Conservation (phyloP, 2,797 vertebrate species). For the Semaprochilodus insignis region DNA sequence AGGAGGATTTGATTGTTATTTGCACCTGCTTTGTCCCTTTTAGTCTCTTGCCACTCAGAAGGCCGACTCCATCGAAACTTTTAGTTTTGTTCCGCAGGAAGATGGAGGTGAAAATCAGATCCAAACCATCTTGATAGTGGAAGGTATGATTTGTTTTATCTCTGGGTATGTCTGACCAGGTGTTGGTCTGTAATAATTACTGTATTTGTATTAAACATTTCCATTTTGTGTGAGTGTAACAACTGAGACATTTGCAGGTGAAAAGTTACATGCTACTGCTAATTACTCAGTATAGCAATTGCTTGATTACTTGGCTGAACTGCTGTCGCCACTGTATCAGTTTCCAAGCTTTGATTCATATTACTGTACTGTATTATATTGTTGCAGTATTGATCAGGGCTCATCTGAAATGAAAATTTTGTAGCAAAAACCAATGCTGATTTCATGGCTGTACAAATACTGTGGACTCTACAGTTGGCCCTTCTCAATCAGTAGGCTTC, state of each 20-base stretch:
- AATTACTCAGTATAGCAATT: too few relatives aligned
- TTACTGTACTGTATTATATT: too few relatives aligned
- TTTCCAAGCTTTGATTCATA: too few relatives aligned
- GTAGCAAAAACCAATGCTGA: too few relatives aligned
- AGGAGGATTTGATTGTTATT: too few relatives aligned
- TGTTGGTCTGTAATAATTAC: neutral
- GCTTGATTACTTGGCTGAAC: too few relatives aligned
- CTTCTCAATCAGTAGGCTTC: too few relatives aligned
- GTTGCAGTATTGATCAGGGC: too few relatives aligned
- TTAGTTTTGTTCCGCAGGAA: neutral
- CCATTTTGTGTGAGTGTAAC: neutral
- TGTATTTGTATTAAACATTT: neutral
- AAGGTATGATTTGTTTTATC: constrained; percentile 10
- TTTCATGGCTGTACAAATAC: too few relatives aligned
- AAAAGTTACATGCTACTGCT: neutral
- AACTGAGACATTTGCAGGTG: neutral
- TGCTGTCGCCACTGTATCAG: too few relatives aligned
- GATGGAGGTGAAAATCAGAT: neutral
- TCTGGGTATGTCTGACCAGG: neutral
- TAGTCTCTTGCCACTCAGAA: neutral
- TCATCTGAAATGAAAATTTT: too few relatives aligned
- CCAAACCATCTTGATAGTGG: neutral
- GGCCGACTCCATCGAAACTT: neutral
- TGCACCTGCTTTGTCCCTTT: neutral
- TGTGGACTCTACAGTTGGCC: too few relatives aligned